Percentiles rank a stretch among this genome's conserved stretches.
Conservation (phyloP, 2,113 vertebrate genomes). For the Phyllopteryx taeniolatus region DNA sequence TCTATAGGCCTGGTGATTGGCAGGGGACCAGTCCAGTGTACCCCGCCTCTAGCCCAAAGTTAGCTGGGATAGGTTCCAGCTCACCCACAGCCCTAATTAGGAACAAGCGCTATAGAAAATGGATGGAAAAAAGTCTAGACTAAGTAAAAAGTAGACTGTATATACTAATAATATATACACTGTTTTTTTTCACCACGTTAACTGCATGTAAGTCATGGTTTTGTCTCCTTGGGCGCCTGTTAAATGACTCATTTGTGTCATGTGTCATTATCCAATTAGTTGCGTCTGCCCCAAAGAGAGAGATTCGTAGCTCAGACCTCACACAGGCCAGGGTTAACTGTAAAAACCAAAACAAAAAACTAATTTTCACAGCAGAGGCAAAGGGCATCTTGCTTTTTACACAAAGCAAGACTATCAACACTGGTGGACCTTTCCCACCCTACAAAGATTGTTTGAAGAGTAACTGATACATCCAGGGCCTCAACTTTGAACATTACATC, state of each 20-base stretch:
- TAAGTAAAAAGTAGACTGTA: too few relatives aligned
- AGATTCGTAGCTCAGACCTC: slow-evolving; percentile 22
- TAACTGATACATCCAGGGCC: slow-evolving; percentile 15
- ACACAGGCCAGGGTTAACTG: slow-evolving; percentile 12
- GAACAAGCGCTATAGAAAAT: neutral
- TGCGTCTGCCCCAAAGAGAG: slow-evolving; percentile 33
- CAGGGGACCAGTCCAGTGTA: neutral
- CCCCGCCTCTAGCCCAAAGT: neutral
- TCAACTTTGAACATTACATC: slow-evolving; percentile 10
- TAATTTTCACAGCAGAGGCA: neutral
- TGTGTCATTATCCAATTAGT: slow-evolving; percentile 41
- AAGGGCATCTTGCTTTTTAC: neutral
- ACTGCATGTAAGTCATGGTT: slow-evolving; percentile 20
- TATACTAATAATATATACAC: neutral
- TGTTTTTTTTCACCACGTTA: too few relatives aligned
- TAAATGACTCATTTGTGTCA: slow-evolving; percentile 48
- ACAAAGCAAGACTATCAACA: neutral
- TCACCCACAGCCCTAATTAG: neutral
- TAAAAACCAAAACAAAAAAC: neutral
- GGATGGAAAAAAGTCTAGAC: neutral
- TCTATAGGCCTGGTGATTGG: too few relatives aligned
- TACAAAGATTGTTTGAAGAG: slow-evolving; percentile 15
- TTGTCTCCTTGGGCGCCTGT: slow-evolving; percentile 24
- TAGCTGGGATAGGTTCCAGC: neutral
- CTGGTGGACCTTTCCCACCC: slow-evolving; percentile 3